phyloP scores from a whole-genome alignment of 2,797 vertebrate species.

The Myoxocephalus aenaeus region DNA sequence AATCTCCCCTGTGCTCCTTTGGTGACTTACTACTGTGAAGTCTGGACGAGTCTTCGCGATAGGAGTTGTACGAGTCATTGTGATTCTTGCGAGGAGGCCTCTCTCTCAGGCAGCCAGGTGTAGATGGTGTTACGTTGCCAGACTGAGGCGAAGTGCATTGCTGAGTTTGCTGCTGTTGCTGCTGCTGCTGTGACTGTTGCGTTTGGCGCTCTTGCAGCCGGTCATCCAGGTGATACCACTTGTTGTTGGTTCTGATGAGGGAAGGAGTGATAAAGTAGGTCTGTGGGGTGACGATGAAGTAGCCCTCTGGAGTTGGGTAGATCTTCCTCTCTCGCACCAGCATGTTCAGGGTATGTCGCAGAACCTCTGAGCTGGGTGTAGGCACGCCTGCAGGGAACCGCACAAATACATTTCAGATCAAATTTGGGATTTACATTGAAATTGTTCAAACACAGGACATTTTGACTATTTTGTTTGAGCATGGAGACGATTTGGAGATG shows the following conservation, averaged over 20 bases:
- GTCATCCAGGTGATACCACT: constrained; percentile 99
- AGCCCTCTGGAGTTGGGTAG: constrained; percentile 98
- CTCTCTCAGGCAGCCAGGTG: constrained; percentile 94
- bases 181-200: constrained; percentile 67
- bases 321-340: constrained; percentile 99
- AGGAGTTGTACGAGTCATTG: constrained; percentile 95
- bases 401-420: not conserved
- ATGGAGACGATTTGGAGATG: not conserved
- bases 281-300: constrained; percentile 99
- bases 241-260: constrained; percentile 99
- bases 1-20: constrained; percentile 84
- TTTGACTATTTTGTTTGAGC: not conserved
- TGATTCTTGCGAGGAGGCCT: constrained; percentile 95
- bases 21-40: constrained; percentile 92
- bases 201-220: constrained; percentile 92
- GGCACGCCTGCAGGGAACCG: constrained; percentile 89
- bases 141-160: constrained; percentile 96
- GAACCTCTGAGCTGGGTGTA: constrained; percentile 97
- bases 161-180: constrained; percentile 82
- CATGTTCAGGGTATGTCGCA: constrained; percentile 97
- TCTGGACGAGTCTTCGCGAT: constrained; percentile 92
- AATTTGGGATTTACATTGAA: not conserved
- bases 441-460: constrained; percentile 4
- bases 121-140: constrained; percentile 93
- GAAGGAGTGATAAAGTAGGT: constrained; percentile 99